Conservation (phyloP, 2,888 invertebrate species). For the Lasioglossum malachurum region DNA sequence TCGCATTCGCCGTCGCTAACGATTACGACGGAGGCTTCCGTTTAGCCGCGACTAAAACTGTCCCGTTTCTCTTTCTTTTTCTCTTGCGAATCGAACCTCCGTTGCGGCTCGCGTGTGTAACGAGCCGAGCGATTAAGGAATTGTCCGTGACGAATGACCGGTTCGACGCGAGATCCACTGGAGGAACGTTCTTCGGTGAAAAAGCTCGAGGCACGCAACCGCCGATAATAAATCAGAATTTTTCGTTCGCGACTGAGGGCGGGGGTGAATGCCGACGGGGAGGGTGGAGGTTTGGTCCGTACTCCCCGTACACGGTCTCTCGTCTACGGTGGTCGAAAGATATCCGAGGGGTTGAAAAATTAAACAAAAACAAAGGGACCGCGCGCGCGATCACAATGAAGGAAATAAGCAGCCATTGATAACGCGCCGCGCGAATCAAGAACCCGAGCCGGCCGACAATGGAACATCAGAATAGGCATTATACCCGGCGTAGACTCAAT, state of each 20-base stretch:
- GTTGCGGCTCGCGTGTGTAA: constrained; percentile 28
- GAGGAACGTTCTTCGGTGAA: constrained; percentile 41
- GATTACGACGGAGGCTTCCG: constrained; percentile 31
- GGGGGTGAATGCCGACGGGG: constrained; percentile 24
- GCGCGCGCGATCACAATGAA: constrained; percentile 69
- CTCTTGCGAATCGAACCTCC: not conserved
- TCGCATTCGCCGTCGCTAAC: constrained; percentile 10
- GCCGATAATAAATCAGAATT: constrained; percentile 58
- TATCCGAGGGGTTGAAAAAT: constrained; percentile 69
- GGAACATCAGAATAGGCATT: constrained; percentile 81
- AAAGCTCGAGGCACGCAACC: constrained; percentile 40
- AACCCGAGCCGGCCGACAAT: constrained; percentile 78
- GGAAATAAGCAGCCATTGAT: constrained; percentile 76
- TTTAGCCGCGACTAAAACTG: not conserved
- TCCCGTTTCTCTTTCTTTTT: not conserved
- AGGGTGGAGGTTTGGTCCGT: constrained; percentile 21
- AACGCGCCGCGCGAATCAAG: constrained; percentile 73
- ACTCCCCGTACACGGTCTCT: constrained; percentile 1
- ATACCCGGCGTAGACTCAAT: constrained; percentile 81
- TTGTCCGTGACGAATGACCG: constrained; percentile 49
- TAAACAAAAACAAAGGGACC: constrained; percentile 73
- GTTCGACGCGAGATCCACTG: constrained; percentile 18
- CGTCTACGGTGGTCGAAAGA: constrained; percentile 50
- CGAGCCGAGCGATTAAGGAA: constrained; percentile 59
- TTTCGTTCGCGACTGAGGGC: constrained; percentile 48